These are phyloP conservation scores for Petrolisthes cinctipes DNA, from an alignment of 2,888 invertebrate genomes.

Conservation along the genomic window DNA sequence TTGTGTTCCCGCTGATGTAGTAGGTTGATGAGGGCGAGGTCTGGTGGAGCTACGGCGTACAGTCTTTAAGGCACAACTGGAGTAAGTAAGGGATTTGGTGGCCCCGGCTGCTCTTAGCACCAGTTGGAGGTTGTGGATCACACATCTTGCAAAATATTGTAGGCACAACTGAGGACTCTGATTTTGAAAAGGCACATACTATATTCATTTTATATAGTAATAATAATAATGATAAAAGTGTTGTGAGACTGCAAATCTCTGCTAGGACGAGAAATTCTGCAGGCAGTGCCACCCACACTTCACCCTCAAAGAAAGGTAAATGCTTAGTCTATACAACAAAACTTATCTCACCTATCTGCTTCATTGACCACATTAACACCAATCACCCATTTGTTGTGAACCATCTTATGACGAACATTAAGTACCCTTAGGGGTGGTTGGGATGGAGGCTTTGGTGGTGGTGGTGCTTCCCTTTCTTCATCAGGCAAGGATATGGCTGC, in stretches of 20 bases:
- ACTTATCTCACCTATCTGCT: constrained; percentile 28
- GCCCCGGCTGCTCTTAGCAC: constrained; percentile 4
- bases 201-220: not conserved
- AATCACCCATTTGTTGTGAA: constrained; percentile 53
- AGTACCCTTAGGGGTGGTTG: constrained; percentile 1
- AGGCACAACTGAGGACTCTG: no score
- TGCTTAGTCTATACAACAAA: not conserved
- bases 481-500: constrained; percentile 12
- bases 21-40: not conserved
- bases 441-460: not conserved
- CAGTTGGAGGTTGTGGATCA: constrained; percentile 25
- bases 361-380: constrained; percentile 38
- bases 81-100: constrained; percentile 10
- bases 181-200: no score
- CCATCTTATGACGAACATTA: constrained; percentile 32
- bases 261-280: not conserved
- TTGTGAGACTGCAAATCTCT: not conserved
- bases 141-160: not conserved
- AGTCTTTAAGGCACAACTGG: not conserved
- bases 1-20: not conserved
- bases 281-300: not conserved
- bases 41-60: constrained; percentile 18
- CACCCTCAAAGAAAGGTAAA: not conserved
- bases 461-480: not conserved
- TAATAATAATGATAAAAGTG: not conserved